Evolutionary conservation across 2,888 invertebrate species (phyloP).

Genomic region (Oscheius onirici): DNA sequence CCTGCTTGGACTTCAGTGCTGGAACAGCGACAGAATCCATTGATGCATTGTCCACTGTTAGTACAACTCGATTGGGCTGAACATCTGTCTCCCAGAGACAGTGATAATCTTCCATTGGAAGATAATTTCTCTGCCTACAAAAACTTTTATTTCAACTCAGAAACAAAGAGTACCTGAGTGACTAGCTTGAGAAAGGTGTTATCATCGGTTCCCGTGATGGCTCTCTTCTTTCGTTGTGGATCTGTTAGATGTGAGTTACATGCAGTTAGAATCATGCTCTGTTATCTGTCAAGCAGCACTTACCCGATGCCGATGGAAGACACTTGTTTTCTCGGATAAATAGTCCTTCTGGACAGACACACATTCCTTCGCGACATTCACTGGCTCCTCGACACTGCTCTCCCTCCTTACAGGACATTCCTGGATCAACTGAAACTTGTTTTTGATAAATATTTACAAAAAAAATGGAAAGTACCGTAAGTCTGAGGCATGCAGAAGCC

Average conservation of each 20-base stretch:
- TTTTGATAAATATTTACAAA: neutral
- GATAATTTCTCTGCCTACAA: conserved; percentile 12
- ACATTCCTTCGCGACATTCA: conserved; percentile 54
- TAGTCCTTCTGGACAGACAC: conserved; percentile 54
- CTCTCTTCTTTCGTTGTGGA: neutral
- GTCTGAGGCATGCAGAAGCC: conserved; percentile 61
- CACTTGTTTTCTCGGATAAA: conserved; percentile 52
- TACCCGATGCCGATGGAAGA: conserved; percentile 43
- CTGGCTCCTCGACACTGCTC: conserved; percentile 59
- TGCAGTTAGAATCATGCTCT: conserved; percentile 21
- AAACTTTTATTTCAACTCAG: too few relatives aligned
- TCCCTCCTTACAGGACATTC: conserved; percentile 56
- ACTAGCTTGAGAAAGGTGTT: conserved; percentile 17
- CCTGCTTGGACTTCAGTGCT: conserved; percentile 28
- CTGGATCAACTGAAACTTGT: conserved; percentile 57
- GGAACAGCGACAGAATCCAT: conserved; percentile 43
- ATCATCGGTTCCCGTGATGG: conserved; percentile 12
- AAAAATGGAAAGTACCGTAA: conserved; percentile 49
- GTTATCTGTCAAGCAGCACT: neutral
- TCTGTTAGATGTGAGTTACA: conserved; percentile 14
- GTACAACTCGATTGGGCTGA: conserved; percentile 8
- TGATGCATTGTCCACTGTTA: conserved; percentile 15
- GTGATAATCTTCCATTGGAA: neutral
- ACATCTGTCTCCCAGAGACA: conserved; percentile 31
- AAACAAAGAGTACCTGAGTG: neutral